Base-by-base conservation (phyloP, 2,888 invertebrate species). In the Caenorhabditis doughertyi region DNA sequence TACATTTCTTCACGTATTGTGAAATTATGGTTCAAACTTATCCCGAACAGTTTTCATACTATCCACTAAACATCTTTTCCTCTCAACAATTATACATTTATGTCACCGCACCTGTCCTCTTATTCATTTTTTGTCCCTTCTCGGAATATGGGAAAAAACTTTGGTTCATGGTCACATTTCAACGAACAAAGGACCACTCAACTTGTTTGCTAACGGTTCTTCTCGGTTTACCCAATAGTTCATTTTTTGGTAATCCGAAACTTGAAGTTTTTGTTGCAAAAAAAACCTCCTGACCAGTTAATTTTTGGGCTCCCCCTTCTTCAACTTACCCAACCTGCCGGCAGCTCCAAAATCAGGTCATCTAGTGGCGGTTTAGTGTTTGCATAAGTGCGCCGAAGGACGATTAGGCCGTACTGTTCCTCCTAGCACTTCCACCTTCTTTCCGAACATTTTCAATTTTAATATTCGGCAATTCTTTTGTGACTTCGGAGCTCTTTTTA, bases 341-440 rank as follows among this genome's bases (percentile, higher is more conserved):
- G 39, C 68, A 56, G 62, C 70, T 70, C 70, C 62, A 64, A 79
- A 70, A 79, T 70, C 68, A 70, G 64, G 77, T 70, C 70, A 70
- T 79, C 70, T 70, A 70, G 70, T 70, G 68, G 70, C 62, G 68
- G 77, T 79, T 70, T 70, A 70, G 70, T 79, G 70, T 70, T 79
- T 79, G 70, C 77, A 79, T 79, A 70, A 70, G 68, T 70, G 77
- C 70, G 68, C 77, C 73, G 32, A 56, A 58, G 67, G 67, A 68
- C 76, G 76, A 76, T 76, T 76, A 76, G 76, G 67, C 49, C 58
- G 76, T 76, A 76, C 76, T 76, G 76, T 76, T 76, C 76, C 67
- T 51, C 29, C 39, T 18, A 9, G 7, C 32, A 32, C 35, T 64
- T 47, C 39, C 56, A 18, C 27, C 56, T 49, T 56, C 35, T 18